Percentiles rank a stretch among this genome's conserved stretches.
These are phyloP conservation scores for Mellivora capensis DNA, from an alignment of 2,113 vertebrate genomes.

Conservation along the genomic window DNA sequence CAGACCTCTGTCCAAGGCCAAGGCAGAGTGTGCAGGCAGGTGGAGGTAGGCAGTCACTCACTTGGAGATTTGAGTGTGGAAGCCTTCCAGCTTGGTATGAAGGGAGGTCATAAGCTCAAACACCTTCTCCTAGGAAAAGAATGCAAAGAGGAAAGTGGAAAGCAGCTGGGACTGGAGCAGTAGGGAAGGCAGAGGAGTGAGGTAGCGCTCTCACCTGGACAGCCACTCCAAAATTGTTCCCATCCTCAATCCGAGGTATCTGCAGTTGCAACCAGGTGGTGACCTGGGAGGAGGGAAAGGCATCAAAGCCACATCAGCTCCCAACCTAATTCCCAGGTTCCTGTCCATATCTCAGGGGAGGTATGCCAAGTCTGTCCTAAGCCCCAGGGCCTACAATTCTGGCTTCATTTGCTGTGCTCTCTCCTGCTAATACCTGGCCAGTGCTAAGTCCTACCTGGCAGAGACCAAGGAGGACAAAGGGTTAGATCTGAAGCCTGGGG, in stretches of 20 bases:
- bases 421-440: neutral
- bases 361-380: neutral
- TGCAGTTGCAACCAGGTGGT: slow-evolving; percentile 93
- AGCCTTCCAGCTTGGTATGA: slow-evolving; percentile 91
- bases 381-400: neutral
- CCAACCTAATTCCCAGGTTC: neutral
- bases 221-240: slow-evolving; percentile 94
- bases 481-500: neutral
- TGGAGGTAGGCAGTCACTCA: slow-evolving; percentile 69
- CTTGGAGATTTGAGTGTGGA: slow-evolving; percentile 92
- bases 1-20: neutral
- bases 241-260: slow-evolving; percentile 92
- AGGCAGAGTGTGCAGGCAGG: neutral
- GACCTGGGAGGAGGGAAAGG: slow-evolving; percentile 79
- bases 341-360: neutral
- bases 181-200: neutral
- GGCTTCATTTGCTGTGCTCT: neutral
- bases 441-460: neutral
- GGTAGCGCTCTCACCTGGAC: slow-evolving; percentile 85
- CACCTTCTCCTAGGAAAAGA: slow-evolving; percentile 88
- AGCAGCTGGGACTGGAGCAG: neutral
- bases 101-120: slow-evolving; percentile 90
- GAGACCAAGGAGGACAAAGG: slow-evolving; percentile 12
- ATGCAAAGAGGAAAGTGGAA: neutral
- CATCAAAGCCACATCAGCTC: neutral